phyloP scores from a whole-genome alignment of 2,888 invertebrate genomes.

The Gymnoscelis rufifasciata region DNA sequence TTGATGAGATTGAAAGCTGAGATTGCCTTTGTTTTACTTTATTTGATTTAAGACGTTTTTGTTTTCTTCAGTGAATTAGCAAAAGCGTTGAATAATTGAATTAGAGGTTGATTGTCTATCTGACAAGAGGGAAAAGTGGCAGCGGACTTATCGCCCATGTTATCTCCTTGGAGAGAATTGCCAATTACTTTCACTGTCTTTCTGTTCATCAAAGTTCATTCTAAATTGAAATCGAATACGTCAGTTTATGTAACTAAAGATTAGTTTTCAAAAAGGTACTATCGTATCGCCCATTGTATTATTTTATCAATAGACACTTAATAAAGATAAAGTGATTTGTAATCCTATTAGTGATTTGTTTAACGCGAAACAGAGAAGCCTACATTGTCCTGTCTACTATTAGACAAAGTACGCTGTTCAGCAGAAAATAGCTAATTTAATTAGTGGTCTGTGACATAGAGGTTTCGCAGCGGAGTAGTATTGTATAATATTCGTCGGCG shows the following conservation, averaged over 20 bases:
- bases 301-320: neutral
- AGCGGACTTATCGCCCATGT: conserved; percentile 50
- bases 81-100: conserved; percentile 50
- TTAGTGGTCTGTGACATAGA: conserved; percentile 48
- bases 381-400: neutral
- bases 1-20: conserved; percentile 24
- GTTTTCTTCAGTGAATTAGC: conserved; percentile 41
- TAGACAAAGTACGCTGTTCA: conserved; percentile 18
- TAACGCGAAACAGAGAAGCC: conserved; percentile 26
- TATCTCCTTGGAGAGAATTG: conserved; percentile 52
- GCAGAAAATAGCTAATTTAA: conserved; percentile 62
- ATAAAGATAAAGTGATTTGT: neutral
- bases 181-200: conserved; percentile 58
- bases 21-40: conserved; percentile 30
- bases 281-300: too few relatives aligned
- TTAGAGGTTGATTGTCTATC: conserved; percentile 53
- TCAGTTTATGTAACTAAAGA: conserved; percentile 2
- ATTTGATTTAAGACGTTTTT: conserved; percentile 30
- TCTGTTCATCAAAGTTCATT: conserved; percentile 42
- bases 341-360: neutral
- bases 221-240: neutral
- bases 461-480: conserved; percentile 40
- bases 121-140: conserved; percentile 54
- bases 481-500: conserved; percentile 28
- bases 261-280: too few relatives aligned